Base-by-base conservation (phyloP, 2,797 vertebrate genomes). In the Chelonia mydas region DNA sequence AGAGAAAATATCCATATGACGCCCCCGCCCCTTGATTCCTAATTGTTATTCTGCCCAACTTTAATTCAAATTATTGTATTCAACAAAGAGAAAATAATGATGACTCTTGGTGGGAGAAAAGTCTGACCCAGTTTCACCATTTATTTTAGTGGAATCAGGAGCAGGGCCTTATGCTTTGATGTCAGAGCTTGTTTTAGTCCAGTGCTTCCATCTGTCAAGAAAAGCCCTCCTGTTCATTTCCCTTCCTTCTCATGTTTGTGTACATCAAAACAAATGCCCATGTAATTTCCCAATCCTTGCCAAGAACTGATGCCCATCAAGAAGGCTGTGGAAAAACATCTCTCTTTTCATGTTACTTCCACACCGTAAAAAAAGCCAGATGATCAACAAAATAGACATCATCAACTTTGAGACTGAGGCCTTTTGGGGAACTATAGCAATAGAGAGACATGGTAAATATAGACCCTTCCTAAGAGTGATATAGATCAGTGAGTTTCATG, bases 191-290 rank as follows among this genome's bases (percentile, higher is more conserved):
- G 15, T 76, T 93, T 87, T 55, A 19, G 51, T 93, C 87, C 79
- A 84, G 37, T 23, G 59, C 49, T 81, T 86, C 57, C 13, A 76
- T 89, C 77, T 47, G 8, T 27, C 3, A 1, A 72, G 45, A 51
- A 87, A 49, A 91, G 0, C 41, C 3, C 80, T 77, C 25, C 28
- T 31, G 45, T 82, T 93, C 50, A 50, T 80, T 90, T 90, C n/a
- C 49, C 11, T 45, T 92, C 86, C 54, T 19, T 33, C 78, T 74
- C 37, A 11, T 25, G 33, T 45, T 54, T 0, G 0, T 45, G 16
- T 2, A 4, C 5, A 80, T 33, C 27, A 21, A 77, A 78, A 81
- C 0, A 55, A 81, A 81, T 21, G 2, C 28, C 27, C 21, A 11
- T 12, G 2, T 1, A 76, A 1, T 47, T 61, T 81, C 45, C 1